These are phyloP conservation scores for Poecilia velifera DNA, from an alignment of 2,797 vertebrate genomes.

Conservation along the genomic window DNA sequence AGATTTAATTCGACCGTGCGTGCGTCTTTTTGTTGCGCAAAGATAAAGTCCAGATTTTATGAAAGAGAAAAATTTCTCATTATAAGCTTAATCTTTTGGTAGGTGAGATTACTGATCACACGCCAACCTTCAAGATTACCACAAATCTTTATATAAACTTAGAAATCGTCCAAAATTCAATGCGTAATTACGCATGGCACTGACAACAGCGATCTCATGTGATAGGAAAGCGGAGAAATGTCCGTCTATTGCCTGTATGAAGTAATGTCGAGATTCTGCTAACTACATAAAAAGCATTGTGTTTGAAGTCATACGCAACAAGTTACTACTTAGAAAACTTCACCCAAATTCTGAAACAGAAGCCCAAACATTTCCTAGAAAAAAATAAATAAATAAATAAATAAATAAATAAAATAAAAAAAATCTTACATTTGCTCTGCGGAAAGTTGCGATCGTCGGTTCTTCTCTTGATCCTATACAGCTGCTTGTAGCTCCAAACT, in stretches of 20 bases:
- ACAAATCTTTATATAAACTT: not conserved
- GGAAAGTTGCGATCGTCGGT: constrained; percentile 35
- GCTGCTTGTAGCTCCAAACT: constrained; percentile 61
- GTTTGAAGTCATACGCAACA: not conserved
- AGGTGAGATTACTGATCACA: not conserved
- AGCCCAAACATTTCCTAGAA: not conserved
- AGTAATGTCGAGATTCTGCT: not conserved
- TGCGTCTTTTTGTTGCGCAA: not conserved
- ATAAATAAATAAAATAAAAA: not conserved
- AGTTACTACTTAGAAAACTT: not conserved
- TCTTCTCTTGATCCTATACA: constrained; percentile 65
- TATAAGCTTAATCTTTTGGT: not conserved
- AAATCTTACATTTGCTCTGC: constrained; percentile 72
- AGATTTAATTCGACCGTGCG: not conserved
- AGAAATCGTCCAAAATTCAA: not conserved
- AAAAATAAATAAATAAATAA: too few species aligned
- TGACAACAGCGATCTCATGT: not conserved
- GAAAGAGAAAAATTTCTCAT: not conserved
- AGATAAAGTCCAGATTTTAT: not conserved
- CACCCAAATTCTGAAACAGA: not conserved
- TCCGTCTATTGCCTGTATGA: not conserved
- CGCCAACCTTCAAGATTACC: not conserved
- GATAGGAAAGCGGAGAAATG: not conserved
- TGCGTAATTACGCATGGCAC: constrained; percentile 64
- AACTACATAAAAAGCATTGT: not conserved